Base-by-base conservation (phyloP, 1,140 invertebrate species). In the Phocides pigmalion region DNA sequence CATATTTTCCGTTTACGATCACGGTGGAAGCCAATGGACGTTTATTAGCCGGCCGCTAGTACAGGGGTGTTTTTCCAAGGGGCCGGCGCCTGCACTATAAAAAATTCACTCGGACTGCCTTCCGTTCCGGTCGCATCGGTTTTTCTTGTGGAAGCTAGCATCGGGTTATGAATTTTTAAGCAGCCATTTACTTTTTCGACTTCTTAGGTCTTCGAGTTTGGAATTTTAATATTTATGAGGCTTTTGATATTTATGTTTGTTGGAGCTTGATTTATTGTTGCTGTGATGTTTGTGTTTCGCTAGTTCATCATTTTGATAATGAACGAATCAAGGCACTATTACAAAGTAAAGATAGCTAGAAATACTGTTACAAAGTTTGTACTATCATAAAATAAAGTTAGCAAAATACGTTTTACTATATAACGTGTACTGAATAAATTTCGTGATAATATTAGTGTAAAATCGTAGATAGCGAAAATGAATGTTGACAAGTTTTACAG, bases 11-110 rank as follows among this genome's bases (percentile, higher is more conserved):
- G 46, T 73, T 39, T 3, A 37, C 11, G 28, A 44, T 56, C 65
- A 32, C 25, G 28, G 41, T 41, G 44, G 39, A 61, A 44, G 66
- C 46, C 70, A 59, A 66, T 70, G 65, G 71, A 73, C 81, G 74
- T 82, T 83, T 84, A 88, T 88, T 83, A 86, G 82, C 80, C 74
- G 70, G 71, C 71, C 75, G 75, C 76, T 62, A 73, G 75, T 73
- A 73, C 66, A 71, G 72, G 71, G 78, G 79, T 87, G 79, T 89
- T 87, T 84, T 89, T 81, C 80, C 76, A 83, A 80, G 79, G 84
- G 83, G 64, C 54, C 62, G 63, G 74, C 70, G 61, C 75, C 71
- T 70, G 66, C 41, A 54, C 69, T 64, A 89, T 89, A 89, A 89
- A 89, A 89, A 87, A 89, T 89, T 87, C 82, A 89, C 75, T 64